Base-by-base conservation (phyloP, 2,888 invertebrate genomes). In the Lasioglossum leucozonium region DNA sequence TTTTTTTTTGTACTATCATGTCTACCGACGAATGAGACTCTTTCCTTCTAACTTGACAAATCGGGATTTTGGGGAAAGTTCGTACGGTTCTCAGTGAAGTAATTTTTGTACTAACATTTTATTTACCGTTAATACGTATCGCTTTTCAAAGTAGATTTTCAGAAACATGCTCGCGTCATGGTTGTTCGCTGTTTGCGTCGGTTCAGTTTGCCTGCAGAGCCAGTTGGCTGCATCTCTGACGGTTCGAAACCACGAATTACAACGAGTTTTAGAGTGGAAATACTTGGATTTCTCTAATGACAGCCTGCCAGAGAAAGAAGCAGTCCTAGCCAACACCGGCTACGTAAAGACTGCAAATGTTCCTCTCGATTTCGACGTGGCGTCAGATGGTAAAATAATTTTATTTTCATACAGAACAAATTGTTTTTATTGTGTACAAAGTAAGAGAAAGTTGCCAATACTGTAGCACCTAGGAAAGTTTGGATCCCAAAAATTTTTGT, bases 211-310 rank as follows among this genome's bases (percentile, higher is more conserved):
- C 18, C 42, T 47, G 30, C 10, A 8, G 13, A 16, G 18, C 3
- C 44, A 37, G 1, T 10, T 11, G 18, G 30, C 3, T 16, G 42
- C 26, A 8, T 26, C 22, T 16, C 13, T 44, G n/a, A 37, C 72
- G 40, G 40, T 69, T 5, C 2, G 1, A n/a, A 69, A n/a, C 6
- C 62, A n/a, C 34, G 0, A 4, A 30, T 22, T 5, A 2, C 0
- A 16, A 0, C 0, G 0, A 1, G 0, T 26, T 2, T 84, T 0
- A 62, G 96, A 97, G 86, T 98, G 98, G 98, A 97, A 96, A 87
- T 95, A 96, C 76, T 93, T 98, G 2, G 98, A 98, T 93, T 98
- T 97, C 96, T 96, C 72, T 98, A 97, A n/a, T n/a, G n/a, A n/a
- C n/a, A n/a, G n/a, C n/a, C n/a, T 94, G 96, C 96, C 0, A 95